Base-by-base conservation (phyloP, 2,797 vertebrate species). In the Craterocephalus amniculus region DNA sequence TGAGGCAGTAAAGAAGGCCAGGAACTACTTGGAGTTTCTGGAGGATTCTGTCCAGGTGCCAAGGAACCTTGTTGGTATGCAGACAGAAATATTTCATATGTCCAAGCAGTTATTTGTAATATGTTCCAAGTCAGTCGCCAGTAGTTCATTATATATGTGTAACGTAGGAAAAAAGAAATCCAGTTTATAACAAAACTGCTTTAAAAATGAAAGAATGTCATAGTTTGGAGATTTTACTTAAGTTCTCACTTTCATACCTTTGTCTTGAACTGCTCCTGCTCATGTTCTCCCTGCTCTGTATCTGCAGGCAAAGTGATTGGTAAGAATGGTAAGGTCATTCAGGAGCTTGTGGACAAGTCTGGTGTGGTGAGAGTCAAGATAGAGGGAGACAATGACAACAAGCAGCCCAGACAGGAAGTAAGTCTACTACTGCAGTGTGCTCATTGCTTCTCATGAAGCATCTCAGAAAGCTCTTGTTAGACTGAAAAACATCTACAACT, bases 301-400 rank as follows among this genome's bases (percentile, higher is more conserved):
- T 79, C 82, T 57, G 0, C 83, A 99, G 97, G 98, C 83, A 99
- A 99, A 94, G 98, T 99, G 79, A 99, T 99, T 81, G 98, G 98
- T 62, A 99, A 99, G 94, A 99, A 97, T 72, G 98, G 98, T 45
- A 99, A 99, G 88, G 98, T 99, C 72, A 99, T 99, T 93, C 98
- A 99, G 90, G 98, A 99, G 94, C 96, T 99, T 61, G 98, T 99
- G 86, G 98, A 99, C 90, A 99, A 99, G 89, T 99, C 98, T 31
- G 98, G 98, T 56, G 98, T 99, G 67, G 98, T 99, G 84, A 94
- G 98, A 83, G 98, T 99, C 83, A 94, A 95, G 90, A 99, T 99
- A 88, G 98, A 99, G 93, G 98, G 98, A 75, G 98, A 99, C 89
- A 99, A 99, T 40, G 97, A 99, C 93, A 97, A 93, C 93, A 99